Base-by-base conservation (phyloP, 1,140 invertebrate genomes). In the Apis cerana region DNA sequence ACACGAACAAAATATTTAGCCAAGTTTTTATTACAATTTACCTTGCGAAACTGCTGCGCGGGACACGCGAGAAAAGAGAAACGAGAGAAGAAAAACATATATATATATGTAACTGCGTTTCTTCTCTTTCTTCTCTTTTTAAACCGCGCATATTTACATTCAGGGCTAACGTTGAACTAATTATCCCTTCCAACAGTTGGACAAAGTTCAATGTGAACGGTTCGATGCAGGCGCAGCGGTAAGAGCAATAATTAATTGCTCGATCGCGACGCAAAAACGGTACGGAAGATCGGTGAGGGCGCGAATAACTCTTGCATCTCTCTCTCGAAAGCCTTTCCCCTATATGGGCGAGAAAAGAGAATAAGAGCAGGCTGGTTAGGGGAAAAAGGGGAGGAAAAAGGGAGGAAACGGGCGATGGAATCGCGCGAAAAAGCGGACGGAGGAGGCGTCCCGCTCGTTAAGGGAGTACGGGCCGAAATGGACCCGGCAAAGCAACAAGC, bases 401-500 rank as follows among this genome's bases (percentile, higher is more conserved):
- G 12, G 13, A 7, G 21, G 21, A 19, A 58, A 64, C 77, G 43
- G 48, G 71, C 52, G n/a, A 43, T 33, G 21, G 67, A 72, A 77
- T 85, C 69, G 78, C 43, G 69, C 43, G 62, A 64, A 67, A 82
- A 68, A 72, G 74, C 84, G 61, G 33, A 27, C 61, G 15, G n/a
- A 67, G 27, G 17, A 54, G 21, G 71, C 78, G 27, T 65, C 43
- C 27, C 71, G 77, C 83, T 86, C 77, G 85, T 84, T 86, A 87
- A 83, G 65, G 74, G 76, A 77, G 19, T 59, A 17, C 15, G 15
- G 48, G 33, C 50, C 62, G 65, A 83, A 71, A 75, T 71, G 75
- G 70, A 80, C 58, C 56, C n/a, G 50, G n/a, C 59, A 75, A 50
- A 64, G 75, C 79, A 65, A 84, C 80, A 81, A 81, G 82, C 65